phyloP scores from a whole-genome alignment of 2,888 invertebrate species.

The Ecliptopera silaceata region DNA sequence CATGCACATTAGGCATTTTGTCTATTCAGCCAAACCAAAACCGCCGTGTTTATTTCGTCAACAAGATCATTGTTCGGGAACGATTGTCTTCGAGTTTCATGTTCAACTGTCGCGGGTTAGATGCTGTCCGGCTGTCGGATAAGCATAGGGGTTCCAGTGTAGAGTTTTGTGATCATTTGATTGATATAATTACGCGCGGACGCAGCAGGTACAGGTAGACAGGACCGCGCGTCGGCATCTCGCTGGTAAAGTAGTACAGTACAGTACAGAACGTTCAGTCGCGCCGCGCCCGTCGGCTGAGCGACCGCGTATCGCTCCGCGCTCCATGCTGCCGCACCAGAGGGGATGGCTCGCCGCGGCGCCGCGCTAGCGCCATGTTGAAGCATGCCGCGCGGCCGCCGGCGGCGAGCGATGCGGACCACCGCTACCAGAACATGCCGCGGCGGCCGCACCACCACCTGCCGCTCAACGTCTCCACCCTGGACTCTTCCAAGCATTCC shows the following conservation, averaged over 20 bases:
- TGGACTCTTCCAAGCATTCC: conserved; percentile 86
- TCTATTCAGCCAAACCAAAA: conserved; percentile 15
- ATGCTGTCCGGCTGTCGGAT: conserved; percentile 3
- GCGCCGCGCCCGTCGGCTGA: conserved; percentile 49
- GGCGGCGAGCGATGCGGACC: conserved; percentile 79
- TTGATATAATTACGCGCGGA: conserved; percentile 68
- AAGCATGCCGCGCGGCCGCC: conserved; percentile 87
- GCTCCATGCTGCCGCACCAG: conserved; percentile 69
- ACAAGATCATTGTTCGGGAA: conserved; percentile 20
- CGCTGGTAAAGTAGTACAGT: conserved; percentile 28
- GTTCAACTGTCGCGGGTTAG: conserved; percentile 1
- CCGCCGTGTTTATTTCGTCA: conserved; percentile 26
- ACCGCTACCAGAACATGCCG: conserved; percentile 82
- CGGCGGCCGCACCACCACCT: conserved; percentile 84
- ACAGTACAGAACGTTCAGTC: conserved; percentile 51
- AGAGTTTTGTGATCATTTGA: conserved; percentile 42
- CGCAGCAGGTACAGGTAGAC: conserved; percentile 49
- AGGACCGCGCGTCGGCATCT: conserved; percentile 15
- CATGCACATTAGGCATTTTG: conserved; percentile 10
- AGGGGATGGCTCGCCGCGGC: conserved; percentile 72
- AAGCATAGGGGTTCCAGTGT: conserved; percentile 17
- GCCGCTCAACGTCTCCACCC: conserved; percentile 86
- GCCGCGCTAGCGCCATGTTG: conserved; percentile 84
- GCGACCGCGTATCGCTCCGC: conserved; percentile 42
- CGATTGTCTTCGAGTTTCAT: conserved; percentile 20